These are phyloP conservation scores for Clarias pachynema DNA, from an alignment of 2,797 vertebrate genomes.

Conservation along the genomic window DNA sequence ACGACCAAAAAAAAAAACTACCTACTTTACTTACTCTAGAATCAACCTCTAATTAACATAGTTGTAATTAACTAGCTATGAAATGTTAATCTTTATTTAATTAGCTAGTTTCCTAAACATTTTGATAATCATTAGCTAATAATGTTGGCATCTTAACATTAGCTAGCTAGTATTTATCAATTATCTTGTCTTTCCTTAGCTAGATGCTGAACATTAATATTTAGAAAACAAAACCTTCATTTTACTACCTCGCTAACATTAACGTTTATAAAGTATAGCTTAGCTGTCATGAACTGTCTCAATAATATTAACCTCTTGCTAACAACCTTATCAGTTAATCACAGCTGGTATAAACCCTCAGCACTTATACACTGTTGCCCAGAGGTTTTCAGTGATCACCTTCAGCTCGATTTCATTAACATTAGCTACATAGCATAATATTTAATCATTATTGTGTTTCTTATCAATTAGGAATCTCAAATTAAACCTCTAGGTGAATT, in stretches of 20 bases:
- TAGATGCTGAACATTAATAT: background rate
- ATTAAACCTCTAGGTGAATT: background rate
- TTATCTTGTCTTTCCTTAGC: background rate
- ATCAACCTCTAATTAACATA: background rate
- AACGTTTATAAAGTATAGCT: background rate
- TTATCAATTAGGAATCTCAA: background rate
- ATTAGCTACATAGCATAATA: background rate
- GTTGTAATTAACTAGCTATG: background rate
- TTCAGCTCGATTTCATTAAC: background rate
- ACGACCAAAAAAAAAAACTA: too few species aligned
- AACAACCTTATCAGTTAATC: background rate
- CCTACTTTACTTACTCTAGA: too few species aligned
- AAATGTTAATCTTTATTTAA: background rate
- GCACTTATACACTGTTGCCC: too few species aligned
- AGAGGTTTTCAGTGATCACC: too few species aligned
- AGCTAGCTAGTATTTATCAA: background rate
- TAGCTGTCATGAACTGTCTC: background rate
- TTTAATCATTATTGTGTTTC: background rate
- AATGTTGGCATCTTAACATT: background rate
- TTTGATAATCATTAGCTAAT: background rate
- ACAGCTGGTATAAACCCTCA: background rate
- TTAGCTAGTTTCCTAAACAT: background rate
- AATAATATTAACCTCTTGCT: background rate
- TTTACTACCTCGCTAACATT: background rate
- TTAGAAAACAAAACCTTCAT: background rate